Base-by-base conservation (phyloP, 2,797 vertebrate species). In the Enteromius anoplus region DNA sequence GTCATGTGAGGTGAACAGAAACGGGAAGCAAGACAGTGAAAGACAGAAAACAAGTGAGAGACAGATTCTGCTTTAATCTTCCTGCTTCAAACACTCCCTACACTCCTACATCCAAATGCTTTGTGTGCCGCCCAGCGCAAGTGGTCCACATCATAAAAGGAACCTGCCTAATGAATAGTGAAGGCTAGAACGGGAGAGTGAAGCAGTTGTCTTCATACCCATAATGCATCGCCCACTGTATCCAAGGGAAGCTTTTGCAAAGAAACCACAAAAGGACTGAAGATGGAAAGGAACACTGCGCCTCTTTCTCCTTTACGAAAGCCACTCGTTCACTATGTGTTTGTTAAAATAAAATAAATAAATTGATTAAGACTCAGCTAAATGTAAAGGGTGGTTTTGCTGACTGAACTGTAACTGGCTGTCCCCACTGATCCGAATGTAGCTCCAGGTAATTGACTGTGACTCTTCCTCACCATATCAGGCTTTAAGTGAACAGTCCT, bases 51-150 rank as follows among this genome's bases (percentile, higher is more conserved):
- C 14, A 60, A n/a, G 49, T 21, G 10, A 82, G 49, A 34, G 84
- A 82, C 66, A 85, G 78, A 66, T 45, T 49, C 17, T 84, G 88
- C 90, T 93, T 94, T 94, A 92, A 94, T 94, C 92, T 92, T 89
- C 69, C 75, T 82, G 82, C 87, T 90, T 94, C 89, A 92, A 93
- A 91, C 72, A 6, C 65, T 85, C 84, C 83, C 71, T 47, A 14
- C 15, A 34, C 75, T 60, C 34, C 83, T 83, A 65, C 68, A 29
- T 34, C 81, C 83, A 85, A 80, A 82, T 78, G 82, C 87, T 88
- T 87, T 89, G 86, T 89, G 85, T 85, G 85, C 81, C 66, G 82
- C 72, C 70, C 64, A 76, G 84, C 55, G 60, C 75, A 84, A 88
- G 82, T 86, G 80, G 83, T 82, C 60, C 86, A 86, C 78, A 86